Base-by-base conservation (phyloP, 2,888 invertebrate genomes). In the Scotopteryx bipunctaria region DNA sequence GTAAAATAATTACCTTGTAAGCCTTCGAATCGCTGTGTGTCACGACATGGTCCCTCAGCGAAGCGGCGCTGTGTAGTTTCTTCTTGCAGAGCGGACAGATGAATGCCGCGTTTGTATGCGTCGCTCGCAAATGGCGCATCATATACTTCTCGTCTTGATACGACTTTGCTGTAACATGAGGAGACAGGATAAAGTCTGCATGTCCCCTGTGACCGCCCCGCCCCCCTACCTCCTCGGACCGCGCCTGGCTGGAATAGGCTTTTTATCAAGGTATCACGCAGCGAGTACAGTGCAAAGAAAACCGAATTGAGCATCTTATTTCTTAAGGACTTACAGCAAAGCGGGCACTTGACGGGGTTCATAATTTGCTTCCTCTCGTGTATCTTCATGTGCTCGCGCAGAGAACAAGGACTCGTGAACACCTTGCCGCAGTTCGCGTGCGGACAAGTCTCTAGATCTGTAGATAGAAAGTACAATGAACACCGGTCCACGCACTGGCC, bases 261-360 rank as follows among this genome's bases (percentile, higher is more conserved):
- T n/a, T n/a, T n/a, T n/a, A n/a, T n/a, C n/a, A n/a, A n/a, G n/a
- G n/a, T n/a, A n/a, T n/a, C n/a, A n/a, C n/a, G n/a, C n/a, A n/a
- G n/a, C n/a, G n/a, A n/a, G n/a, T n/a, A n/a, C n/a, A n/a, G n/a
- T n/a, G n/a, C n/a, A n/a, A n/a, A n/a, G n/a, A n/a, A n/a, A n/a
- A n/a, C n/a, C n/a, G n/a, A n/a, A n/a, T n/a, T n/a, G n/a, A n/a
- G n/a, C n/a, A n/a, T n/a, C n/a, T n/a, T n/a, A n/a, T n/a, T n/a
- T n/a, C n/a, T n/a, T n/a, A n/a, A n/a, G n/a, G n/a, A 72, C 83
- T 83, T 64, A 88, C 91, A 90, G 66, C 92, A 92, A 0, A 91
- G 61, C 0, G 88, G 87, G 59, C 92, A 92, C 44, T 87, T 82
- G 1, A 87, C 74, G 2, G 76, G 67, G 1, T 79, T 52, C 27